Conservation (phyloP, 2,888 invertebrate species). For the Cetonia aurata region DNA sequence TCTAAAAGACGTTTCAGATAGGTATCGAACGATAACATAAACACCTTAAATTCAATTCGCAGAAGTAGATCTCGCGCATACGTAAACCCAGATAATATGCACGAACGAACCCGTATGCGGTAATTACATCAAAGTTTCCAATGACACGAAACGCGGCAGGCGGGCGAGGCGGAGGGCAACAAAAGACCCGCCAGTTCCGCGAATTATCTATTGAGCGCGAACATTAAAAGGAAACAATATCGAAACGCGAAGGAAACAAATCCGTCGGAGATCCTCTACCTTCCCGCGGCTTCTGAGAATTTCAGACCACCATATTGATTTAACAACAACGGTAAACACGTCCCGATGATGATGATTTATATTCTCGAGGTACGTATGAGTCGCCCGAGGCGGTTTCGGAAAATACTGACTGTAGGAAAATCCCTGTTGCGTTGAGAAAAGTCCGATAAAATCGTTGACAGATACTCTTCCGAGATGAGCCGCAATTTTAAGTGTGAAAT, state of each 20-base stretch:
- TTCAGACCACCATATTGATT: constrained; percentile 34
- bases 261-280: constrained; percentile 30
- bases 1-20: background rate
- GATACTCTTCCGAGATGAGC: constrained; percentile 23
- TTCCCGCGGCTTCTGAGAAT: constrained; percentile 31
- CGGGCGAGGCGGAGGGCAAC: constrained; percentile 10
- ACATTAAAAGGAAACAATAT: constrained; percentile 31
- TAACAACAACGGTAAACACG: constrained; percentile 31
- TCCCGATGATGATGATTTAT: constrained; percentile 33
- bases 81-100: too few species aligned
- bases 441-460: constrained; percentile 1
- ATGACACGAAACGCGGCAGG: constrained; percentile 21
- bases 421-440: constrained; percentile 30
- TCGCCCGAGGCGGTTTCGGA: constrained; percentile 30
- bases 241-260: constrained; percentile 34
- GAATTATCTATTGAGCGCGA: constrained; percentile 34
- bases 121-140: constrained; percentile 34
- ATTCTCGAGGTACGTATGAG: constrained; percentile 6
- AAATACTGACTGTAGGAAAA: constrained; percentile 32
- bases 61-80: constrained; percentile 26
- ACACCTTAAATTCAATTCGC: constrained; percentile 5
- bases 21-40: background rate
- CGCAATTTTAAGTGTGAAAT: background rate
- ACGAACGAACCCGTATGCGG: constrained; percentile 1
- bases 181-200: constrained; percentile 33